Percentiles rank a stretch among this genome's conserved stretches.
Evolutionary conservation across 53 echinoderm and acorn worm genomes (phyloP).

Genomic region (Echinarachnius parma): DNA sequence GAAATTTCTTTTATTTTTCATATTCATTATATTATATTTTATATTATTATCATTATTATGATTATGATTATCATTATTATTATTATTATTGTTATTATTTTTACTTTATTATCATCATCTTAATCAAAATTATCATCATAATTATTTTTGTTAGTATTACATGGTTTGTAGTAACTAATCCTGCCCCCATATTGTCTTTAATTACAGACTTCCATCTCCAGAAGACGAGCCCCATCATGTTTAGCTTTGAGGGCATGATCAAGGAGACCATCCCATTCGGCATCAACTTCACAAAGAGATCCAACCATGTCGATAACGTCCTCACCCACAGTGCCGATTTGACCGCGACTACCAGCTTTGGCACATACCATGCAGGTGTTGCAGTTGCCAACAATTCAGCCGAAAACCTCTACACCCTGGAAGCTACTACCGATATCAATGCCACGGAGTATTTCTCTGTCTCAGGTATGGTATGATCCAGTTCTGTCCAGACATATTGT

Average conservation of each 20-base stretch:
- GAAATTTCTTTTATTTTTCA: too few species aligned
- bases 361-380: background rate
- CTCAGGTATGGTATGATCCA: too few species aligned
- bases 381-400: background rate
- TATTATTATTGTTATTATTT: too few species aligned
- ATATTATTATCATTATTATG: too few species aligned
- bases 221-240: background rate
- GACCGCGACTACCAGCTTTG: background rate
- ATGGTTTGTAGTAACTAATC: background rate
- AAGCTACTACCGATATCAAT: conserved; percentile 6
- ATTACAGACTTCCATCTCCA: background rate
- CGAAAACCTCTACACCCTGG: conserved; percentile 4
- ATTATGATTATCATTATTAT: too few species aligned
- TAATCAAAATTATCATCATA: too few species aligned
- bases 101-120: too few species aligned
- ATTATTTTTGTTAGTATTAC: too few species aligned
- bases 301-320: background rate
- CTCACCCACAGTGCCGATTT: background rate
- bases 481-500: too few species aligned
- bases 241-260: conserved; percentile 16
- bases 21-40: too few species aligned
- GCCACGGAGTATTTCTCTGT: background rate
- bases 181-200: background rate
- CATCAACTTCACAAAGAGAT: background rate
- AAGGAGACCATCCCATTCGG: conserved; percentile 32